Evolutionary conservation across 2,888 invertebrate genomes (phyloP).

Genomic region (Sturmia bella): DNA sequence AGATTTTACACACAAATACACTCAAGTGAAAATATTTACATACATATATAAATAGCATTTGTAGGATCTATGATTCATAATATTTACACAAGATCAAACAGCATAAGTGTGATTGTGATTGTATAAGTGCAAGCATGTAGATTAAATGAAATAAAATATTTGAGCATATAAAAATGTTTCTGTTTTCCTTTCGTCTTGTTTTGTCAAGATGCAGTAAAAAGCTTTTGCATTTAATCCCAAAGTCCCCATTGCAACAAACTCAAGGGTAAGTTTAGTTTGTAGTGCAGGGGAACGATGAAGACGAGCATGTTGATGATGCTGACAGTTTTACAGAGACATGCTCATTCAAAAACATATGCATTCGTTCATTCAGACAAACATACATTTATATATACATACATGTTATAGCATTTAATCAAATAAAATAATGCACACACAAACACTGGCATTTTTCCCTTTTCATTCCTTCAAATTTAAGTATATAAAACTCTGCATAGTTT

Average conservation of each 20-base stretch:
- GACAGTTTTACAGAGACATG: slow-evolving; percentile 58
- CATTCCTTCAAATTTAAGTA: slow-evolving; percentile 6
- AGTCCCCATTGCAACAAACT: slow-evolving; percentile 69
- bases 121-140: slow-evolving; percentile 26
- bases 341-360: slow-evolving; percentile 51
- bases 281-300: slow-evolving; percentile 47
- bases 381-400: slow-evolving; percentile 16
- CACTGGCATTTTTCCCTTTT: neutral
- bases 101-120: slow-evolving; percentile 11
- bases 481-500: slow-evolving; percentile 56
- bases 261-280: slow-evolving; percentile 70
- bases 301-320: slow-evolving; percentile 53
- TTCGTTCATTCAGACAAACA: slow-evolving; percentile 24
- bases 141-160: slow-evolving; percentile 59
- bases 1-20: slow-evolving; percentile 18
- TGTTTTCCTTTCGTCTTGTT: slow-evolving; percentile 28
- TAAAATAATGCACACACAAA: slow-evolving; percentile 7
- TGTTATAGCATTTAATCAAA: slow-evolving; percentile 4
- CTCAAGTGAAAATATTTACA: slow-evolving; percentile 33
- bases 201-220: slow-evolving; percentile 62
- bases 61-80: slow-evolving; percentile 44
- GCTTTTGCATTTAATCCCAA: slow-evolving; percentile 68
- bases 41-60: slow-evolving; percentile 24
- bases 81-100: slow-evolving; percentile 34
- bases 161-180: slow-evolving; percentile 43